These are phyloP conservation scores for Drosophila sulfurigaster DNA, from an alignment of 1,140 invertebrate genomes.

Conservation along the genomic window DNA sequence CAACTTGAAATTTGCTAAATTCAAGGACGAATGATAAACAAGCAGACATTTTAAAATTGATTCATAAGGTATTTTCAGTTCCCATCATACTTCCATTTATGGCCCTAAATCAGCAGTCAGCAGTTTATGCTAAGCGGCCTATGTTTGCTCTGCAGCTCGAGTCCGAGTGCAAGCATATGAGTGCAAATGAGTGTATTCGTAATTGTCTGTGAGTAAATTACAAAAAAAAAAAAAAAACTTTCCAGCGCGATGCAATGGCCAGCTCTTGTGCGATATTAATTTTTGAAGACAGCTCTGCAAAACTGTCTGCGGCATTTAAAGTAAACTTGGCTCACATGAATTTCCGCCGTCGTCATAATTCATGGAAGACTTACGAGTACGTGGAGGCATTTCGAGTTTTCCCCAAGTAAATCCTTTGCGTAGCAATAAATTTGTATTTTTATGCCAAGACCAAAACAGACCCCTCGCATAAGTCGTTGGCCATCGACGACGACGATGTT, in stretches of 20 bases:
- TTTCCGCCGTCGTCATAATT: constrained; percentile 8
- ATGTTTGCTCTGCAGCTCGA: constrained; percentile 4
- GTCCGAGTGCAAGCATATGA: constrained; percentile 43
- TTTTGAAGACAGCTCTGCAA: background rate
- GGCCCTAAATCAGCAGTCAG: constrained; percentile 39
- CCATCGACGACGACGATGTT: background rate
- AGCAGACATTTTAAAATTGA: background rate
- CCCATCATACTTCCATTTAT: background rate
- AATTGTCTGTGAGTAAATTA: constrained; percentile 68
- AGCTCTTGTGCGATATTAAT: background rate
- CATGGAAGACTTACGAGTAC: constrained; percentile 19
- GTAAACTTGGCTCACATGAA: constrained; percentile 25
- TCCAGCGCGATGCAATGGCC: background rate
- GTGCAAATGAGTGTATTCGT: constrained; percentile 48
- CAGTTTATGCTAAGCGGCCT: constrained; percentile 21
- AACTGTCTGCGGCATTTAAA: constrained; percentile 27
- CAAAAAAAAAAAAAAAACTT: constrained; percentile 27
- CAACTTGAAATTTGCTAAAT: too few species aligned
- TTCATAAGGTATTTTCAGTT: background rate
- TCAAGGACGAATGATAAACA: too few species aligned
- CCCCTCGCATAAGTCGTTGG: constrained; percentile 10
- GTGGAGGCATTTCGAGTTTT: constrained; percentile 14
- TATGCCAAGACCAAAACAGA: constrained; percentile 33
- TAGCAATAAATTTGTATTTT: constrained; percentile 56
- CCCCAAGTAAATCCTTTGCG: constrained; percentile 57